Conservation (phyloP, 2,888 invertebrate species). For the Cantharis lateralis region DNA sequence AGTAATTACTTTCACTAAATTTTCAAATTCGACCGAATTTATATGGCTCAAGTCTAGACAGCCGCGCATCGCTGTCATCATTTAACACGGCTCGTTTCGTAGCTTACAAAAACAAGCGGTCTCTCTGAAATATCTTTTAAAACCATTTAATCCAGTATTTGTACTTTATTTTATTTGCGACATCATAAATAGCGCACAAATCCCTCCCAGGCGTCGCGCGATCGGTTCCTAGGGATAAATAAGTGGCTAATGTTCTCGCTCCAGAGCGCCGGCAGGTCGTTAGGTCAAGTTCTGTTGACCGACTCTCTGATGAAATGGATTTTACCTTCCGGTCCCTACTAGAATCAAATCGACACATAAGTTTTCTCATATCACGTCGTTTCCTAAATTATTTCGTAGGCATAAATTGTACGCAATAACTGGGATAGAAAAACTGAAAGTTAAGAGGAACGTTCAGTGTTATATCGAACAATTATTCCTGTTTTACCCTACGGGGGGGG, state of each 20-base stretch:
- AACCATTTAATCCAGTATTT: slow-evolving; percentile 35
- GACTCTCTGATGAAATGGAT: slow-evolving; percentile 22
- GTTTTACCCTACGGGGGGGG: no score
- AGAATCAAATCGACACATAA: neutral
- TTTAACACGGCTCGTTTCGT: slow-evolving; percentile 40
- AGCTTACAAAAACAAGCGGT: slow-evolving; percentile 33
- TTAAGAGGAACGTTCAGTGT: neutral
- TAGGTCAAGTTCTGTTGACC: slow-evolving; percentile 36
- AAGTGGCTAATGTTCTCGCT: slow-evolving; percentile 39
- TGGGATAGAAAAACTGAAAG: no score
- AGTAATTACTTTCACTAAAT: slow-evolving; percentile 18
- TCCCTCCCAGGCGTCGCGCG: slow-evolving; percentile 36
- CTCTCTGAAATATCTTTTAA: slow-evolving; percentile 30
- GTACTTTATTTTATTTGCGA: slow-evolving; percentile 39
- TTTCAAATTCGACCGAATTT: slow-evolving; percentile 12
- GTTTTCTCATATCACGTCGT: neutral
- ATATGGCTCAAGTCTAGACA: slow-evolving; percentile 32
- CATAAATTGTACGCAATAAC: neutral
- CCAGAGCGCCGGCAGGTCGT: slow-evolving; percentile 34
- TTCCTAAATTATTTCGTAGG: neutral
- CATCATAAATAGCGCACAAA: slow-evolving; percentile 37
- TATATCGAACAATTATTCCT: no score
- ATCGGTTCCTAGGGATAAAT: slow-evolving; percentile 40
- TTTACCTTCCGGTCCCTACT: slow-evolving; percentile 20
- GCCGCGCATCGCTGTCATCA: slow-evolving; percentile 37